These are phyloP conservation scores for Upupa epops DNA, from an alignment of 2,113 vertebrate species.

Conservation along the genomic window DNA sequence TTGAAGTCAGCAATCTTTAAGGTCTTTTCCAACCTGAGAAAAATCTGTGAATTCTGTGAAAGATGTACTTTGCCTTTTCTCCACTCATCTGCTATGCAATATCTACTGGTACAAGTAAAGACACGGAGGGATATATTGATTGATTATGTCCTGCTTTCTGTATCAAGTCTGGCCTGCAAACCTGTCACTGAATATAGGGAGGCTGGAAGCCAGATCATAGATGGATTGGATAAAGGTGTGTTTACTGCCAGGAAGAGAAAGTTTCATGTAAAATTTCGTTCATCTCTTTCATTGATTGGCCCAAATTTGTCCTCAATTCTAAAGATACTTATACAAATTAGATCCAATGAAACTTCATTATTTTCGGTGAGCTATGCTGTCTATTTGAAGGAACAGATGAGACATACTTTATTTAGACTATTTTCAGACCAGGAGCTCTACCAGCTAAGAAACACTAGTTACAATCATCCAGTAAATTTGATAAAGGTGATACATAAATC, in stretches of 20 bases:
- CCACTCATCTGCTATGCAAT: neutral
- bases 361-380: neutral
- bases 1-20: no score
- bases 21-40: no score
- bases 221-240: neutral
- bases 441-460: conserved; percentile 5
- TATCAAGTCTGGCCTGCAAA: neutral
- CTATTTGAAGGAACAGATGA: neutral
- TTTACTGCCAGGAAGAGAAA: neutral
- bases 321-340: neutral
- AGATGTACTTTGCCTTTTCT: neutral
- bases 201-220: neutral
- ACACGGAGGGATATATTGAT: neutral
- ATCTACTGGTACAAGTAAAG: neutral
- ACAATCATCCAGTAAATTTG: neutral
- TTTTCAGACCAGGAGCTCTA: neutral
- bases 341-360: neutral
- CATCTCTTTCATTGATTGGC: neutral
- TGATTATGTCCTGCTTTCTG: neutral
- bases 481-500: neutral
- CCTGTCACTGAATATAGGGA: neutral
- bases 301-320: neutral
- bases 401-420: neutral
- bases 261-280: neutral
- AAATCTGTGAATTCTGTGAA: neutral